These are phyloP conservation scores for Perca flavescens DNA, from an alignment of 2,113 vertebrate genomes.

Conservation along the genomic window DNA sequence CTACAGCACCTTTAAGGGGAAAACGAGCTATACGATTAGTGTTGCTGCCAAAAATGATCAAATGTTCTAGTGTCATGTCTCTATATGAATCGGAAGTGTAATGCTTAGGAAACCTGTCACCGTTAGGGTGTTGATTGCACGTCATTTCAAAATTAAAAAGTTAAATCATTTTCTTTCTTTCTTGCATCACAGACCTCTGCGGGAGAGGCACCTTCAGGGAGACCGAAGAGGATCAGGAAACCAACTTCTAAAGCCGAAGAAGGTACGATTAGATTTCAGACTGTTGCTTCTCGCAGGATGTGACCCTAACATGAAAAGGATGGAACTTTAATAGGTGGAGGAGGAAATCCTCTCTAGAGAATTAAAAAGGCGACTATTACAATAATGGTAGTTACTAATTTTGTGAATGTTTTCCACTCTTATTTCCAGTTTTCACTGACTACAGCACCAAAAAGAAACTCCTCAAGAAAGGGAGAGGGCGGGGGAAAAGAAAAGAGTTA, in stretches of 20 bases:
- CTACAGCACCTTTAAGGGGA: no score
- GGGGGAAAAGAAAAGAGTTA: conserved; percentile 13
- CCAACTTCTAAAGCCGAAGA: neutral
- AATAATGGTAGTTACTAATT: neutral
- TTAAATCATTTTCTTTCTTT: neutral
- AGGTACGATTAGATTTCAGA: conserved; percentile 10
- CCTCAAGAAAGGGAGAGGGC: neutral
- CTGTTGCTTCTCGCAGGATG: neutral
- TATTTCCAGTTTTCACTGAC: conserved; percentile 36
- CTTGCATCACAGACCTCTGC: conserved; percentile 29
- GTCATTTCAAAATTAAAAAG: neutral
- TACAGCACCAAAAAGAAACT: conserved; percentile 19
- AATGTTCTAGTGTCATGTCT: neutral
- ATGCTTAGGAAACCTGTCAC: neutral
- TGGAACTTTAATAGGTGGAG: neutral
- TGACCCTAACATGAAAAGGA: neutral
- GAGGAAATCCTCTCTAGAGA: neutral
- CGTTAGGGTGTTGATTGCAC: neutral
- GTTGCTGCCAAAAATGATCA: no score
- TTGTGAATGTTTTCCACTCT: neutral
- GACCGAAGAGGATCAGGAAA: conserved; percentile 15
- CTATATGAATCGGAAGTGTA: neutral
- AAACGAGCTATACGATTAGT: neutral
- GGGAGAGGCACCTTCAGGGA: conserved; percentile 9
- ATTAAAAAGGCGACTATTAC: neutral